Percentiles rank a stretch among this genome's conserved stretches.
These are phyloP conservation scores for Mercenaria mercenaria DNA, from an alignment of 1,140 invertebrate species.

Conservation along the genomic window DNA sequence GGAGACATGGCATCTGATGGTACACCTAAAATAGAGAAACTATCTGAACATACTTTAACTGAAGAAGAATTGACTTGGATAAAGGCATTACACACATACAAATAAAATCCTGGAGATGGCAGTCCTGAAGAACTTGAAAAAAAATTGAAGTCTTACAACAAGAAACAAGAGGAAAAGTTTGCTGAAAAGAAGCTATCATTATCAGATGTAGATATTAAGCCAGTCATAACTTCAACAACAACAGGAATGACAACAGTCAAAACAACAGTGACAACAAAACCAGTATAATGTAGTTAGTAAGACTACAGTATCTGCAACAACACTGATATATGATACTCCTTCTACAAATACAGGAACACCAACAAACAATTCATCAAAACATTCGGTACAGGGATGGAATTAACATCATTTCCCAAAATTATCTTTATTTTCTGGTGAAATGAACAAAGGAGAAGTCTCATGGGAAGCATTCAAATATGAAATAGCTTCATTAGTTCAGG, in stretches of 20 bases:
- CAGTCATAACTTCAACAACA: no score
- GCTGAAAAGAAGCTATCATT: not conserved
- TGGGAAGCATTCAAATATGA: slow-evolving; percentile 30
- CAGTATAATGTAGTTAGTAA: no score
- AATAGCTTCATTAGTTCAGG: not conserved
- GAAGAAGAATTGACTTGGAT: not conserved
- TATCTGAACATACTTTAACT: not conserved
- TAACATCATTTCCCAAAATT: not conserved
- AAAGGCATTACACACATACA: not conserved
- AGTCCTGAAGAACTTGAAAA: not conserved
- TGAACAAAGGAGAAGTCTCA: not conserved
- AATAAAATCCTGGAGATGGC: not conserved
- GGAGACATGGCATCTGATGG: no score
- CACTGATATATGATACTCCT: no score
- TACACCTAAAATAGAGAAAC: no score
- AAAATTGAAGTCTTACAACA: not conserved
- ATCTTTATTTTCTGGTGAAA: not conserved
- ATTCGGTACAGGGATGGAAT: not conserved
- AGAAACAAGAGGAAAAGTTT: not conserved
- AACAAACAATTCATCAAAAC: no score
- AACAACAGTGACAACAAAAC: no score
- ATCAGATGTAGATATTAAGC: no score
- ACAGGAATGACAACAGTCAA: no score
- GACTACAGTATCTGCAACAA: no score
- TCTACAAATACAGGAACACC: no score